phyloP scores from a whole-genome alignment of 2,888 invertebrate species.

The Ferdinandea cuprea region DNA sequence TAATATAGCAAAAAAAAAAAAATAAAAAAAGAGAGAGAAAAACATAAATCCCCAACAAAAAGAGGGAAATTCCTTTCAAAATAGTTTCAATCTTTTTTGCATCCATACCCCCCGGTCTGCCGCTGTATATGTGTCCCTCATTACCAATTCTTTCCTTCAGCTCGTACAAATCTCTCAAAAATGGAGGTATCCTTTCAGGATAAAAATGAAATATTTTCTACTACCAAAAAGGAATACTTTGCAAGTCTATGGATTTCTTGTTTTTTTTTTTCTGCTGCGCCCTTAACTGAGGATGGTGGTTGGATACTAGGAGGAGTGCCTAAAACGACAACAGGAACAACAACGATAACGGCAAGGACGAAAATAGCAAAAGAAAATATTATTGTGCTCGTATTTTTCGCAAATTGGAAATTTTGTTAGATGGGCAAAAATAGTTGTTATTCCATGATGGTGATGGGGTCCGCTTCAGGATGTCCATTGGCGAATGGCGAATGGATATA shows the following conservation, averaged over 20 bases:
- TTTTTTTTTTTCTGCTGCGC: constrained; percentile 32
- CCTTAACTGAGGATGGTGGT: constrained; percentile 45
- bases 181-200: constrained; percentile 74
- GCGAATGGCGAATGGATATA: constrained; percentile 48
- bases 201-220: constrained; percentile 74
- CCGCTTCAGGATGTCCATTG: constrained; percentile 61
- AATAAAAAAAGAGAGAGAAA: constrained; percentile 45
- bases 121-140: constrained; percentile 39
- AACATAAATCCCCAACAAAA: constrained; percentile 47
- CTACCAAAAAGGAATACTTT: constrained; percentile 70
- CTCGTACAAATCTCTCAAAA: constrained; percentile 70
- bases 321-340: constrained; percentile 46
- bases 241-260: constrained; percentile 59
- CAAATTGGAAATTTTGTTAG: constrained; percentile 74
- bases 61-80: constrained; percentile 72
- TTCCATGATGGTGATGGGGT: constrained; percentile 51
- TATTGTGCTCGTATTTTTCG: constrained; percentile 73
- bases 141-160: constrained; percentile 70
- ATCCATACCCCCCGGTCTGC: background rate
- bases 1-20: no score
- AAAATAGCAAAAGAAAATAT: constrained; percentile 71
- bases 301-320: constrained; percentile 7
- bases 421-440: constrained; percentile 61
- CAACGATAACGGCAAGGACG: constrained; percentile 45
- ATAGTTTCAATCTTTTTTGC: constrained; percentile 71